These are phyloP conservation scores for sheep (Ovis aries) DNA, from an alignment of 2,113 vertebrate genomes.

Conservation along the genomic window ARS-UI_Ramb_v3.0 NC_056069.1:17628501-17629000, in stretches of 20 bases:
- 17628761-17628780: conserved; percentile 57
- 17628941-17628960: conserved; percentile 71
- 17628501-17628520: conserved; percentile 51
- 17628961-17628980: conserved; percentile 56
- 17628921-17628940: conserved; percentile 67
- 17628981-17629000: conserved; percentile 68
- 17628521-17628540: conserved; percentile 61
- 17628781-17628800: not conserved
- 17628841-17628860: conserved; percentile 53
- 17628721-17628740: conserved; percentile 69
- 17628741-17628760: conserved; percentile 69
- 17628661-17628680: conserved; percentile 76
- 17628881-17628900: conserved; percentile 64
- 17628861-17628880: conserved; percentile 59
- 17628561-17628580: conserved; percentile 71
- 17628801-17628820: conserved; percentile 70
- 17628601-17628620: conserved; percentile 73
- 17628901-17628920: conserved; percentile 64
- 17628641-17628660: conserved; percentile 76
- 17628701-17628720: conserved; percentile 67
- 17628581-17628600: conserved; percentile 72
- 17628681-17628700: conserved; percentile 76
- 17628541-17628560: conserved; percentile 65
- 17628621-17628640: conserved; percentile 76
- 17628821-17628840: conserved; percentile 60